Conservation (phyloP, 2,113 vertebrate genomes). For the Hippolais icterina region DNA sequence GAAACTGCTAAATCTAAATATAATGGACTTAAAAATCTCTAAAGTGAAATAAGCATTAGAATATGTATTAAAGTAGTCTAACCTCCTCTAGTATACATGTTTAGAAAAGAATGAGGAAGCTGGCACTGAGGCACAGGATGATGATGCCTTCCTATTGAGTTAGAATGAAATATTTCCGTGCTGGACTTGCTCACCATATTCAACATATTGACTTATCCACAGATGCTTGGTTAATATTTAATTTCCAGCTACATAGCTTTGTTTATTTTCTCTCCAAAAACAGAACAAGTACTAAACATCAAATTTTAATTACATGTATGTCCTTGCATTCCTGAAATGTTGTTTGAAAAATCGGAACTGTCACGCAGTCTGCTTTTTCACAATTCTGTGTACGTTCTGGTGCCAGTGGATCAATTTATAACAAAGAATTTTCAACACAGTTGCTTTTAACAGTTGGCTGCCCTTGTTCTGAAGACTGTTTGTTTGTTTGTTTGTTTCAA, state of each 20-base stretch:
- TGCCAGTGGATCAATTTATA: neutral
- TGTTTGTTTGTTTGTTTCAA: slow-evolving; percentile 7
- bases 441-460: neutral
- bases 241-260: neutral
- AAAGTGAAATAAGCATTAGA: neutral
- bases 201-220: neutral
- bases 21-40: neutral
- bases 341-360: neutral
- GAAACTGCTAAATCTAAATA: neutral
- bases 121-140: neutral
- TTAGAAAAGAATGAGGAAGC: neutral
- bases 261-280: neutral
- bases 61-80: neutral
- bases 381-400: neutral
- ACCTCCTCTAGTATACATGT: neutral
- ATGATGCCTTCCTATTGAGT: neutral
- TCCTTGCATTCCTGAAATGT: neutral
- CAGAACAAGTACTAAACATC: neutral
- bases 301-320: neutral
- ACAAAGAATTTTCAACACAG: neutral
- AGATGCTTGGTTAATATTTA: neutral
- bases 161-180: neutral
- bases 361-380: neutral
- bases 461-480: neutral
- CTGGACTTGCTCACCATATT: neutral